Conservation (phyloP, 1,140 invertebrate genomes). For the Diorhabda sublineata region DNA sequence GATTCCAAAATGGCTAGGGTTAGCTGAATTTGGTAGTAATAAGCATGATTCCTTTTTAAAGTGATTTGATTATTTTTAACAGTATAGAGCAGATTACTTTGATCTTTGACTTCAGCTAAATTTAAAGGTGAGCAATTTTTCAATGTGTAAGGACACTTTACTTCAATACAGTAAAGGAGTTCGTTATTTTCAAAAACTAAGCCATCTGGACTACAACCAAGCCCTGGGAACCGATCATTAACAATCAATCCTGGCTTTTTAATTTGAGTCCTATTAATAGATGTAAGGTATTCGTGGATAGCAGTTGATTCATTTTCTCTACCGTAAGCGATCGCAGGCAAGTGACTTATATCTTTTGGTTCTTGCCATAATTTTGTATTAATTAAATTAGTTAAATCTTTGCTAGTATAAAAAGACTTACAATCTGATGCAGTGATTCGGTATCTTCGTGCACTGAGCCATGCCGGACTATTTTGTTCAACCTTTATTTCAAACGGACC, state of each 20-base stretch:
- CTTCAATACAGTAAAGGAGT: conserved; percentile 10
- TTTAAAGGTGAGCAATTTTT: background rate
- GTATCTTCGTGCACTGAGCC: conserved; percentile 5
- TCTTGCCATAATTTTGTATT: conserved; percentile 13
- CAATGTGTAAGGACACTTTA: conserved; percentile 3
- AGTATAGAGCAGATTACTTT: background rate
- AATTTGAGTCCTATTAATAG: background rate
- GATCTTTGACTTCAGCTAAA: conserved; percentile 7
- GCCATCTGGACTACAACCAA: conserved; percentile 8
- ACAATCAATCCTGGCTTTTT: conserved; percentile 4
- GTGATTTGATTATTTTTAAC: too few species aligned
- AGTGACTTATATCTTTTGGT: conserved; percentile 8
- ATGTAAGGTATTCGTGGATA: conserved; percentile 4
- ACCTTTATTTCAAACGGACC: conserved; percentile 6
- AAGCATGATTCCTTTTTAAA: conserved; percentile 6
- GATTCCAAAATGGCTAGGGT: background rate
- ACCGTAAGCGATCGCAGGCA: conserved; percentile 6
- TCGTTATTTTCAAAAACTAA: conserved; percentile 12
- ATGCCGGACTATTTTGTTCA: conserved; percentile 3
- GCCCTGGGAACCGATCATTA: conserved; percentile 7
- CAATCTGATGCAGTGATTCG: conserved; percentile 12
- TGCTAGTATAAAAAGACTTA: conserved; percentile 7
- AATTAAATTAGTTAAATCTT: conserved; percentile 11
- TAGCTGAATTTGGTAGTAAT: conserved; percentile 3
- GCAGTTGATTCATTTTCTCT: conserved; percentile 4